phyloP scores from a whole-genome alignment of 2,888 invertebrate species.

The Sphecodes monilicornis region DNA sequence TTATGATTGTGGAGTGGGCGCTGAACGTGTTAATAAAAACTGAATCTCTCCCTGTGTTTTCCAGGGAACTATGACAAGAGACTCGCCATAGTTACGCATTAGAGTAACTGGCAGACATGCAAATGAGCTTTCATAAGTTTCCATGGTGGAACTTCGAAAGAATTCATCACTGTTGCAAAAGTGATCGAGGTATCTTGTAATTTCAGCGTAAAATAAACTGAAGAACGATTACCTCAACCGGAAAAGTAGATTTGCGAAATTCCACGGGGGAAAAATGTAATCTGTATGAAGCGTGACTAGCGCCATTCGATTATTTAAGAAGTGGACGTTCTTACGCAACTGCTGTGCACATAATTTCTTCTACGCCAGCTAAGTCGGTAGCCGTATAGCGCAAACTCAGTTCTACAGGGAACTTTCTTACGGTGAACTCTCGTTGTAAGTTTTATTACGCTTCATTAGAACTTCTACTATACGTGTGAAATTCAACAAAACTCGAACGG shows the following conservation, averaged over 20 bases:
- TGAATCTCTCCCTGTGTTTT: not conserved
- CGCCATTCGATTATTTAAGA: conserved; percentile 42
- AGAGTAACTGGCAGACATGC: not conserved
- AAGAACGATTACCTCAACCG: not conserved
- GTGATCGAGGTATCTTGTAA: not conserved
- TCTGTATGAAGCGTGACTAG: conserved; percentile 17
- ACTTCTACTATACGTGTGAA: conserved; percentile 27
- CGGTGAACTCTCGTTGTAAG: conserved; percentile 28
- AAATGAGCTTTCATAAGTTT: not conserved
- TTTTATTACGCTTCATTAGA: conserved; percentile 47
- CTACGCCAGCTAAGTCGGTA: conserved; percentile 39
- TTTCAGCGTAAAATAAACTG: not conserved
- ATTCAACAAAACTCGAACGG: conserved; percentile 27
- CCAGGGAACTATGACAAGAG: not conserved
- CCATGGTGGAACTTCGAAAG: not conserved
- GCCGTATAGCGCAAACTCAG: conserved; percentile 36
- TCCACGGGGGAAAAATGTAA: conserved; percentile 19
- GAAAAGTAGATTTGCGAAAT: not conserved
- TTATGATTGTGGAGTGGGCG: no score
- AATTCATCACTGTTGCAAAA: not conserved
- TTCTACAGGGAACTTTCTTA: conserved; percentile 46
- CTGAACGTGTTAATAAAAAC: no score
- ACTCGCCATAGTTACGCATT: not conserved
- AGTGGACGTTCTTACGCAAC: conserved; percentile 39
- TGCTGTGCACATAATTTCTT: conserved; percentile 40